A percentile compares a stretch with the other conserved stretches of the same genome.
Conservation (phyloP, 2,113 vertebrate species). For the Phylloscopus trochiloides region DNA sequence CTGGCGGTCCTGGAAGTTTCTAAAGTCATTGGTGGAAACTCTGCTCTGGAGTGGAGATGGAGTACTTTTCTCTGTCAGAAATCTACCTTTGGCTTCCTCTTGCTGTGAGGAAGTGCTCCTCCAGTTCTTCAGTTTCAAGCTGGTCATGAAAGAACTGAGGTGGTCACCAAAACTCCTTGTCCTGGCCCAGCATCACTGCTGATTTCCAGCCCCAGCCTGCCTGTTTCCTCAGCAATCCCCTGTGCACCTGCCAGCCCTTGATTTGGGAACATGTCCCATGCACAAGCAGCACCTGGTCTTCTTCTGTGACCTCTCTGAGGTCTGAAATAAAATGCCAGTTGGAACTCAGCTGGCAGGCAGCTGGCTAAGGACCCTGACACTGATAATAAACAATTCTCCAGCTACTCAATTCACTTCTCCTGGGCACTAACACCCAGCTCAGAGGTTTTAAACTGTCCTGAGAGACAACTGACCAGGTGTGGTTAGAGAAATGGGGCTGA, state of each 20-base stretch:
- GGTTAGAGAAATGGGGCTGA: not conserved
- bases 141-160: not conserved
- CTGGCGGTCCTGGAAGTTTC: not conserved
- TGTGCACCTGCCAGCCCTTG: not conserved
- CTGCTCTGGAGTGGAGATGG: not conserved
- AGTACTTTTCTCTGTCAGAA: not conserved
- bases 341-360: not conserved
- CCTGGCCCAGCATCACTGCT: not conserved
- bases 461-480: fast-evolving
- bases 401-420: not conserved
- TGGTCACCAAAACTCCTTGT: not conserved
- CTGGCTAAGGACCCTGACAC: not conserved
- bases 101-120: not conserved
- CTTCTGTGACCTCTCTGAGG: not conserved
- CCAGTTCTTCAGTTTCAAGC: not conserved
- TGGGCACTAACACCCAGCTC: not conserved
- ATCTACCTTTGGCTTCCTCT: not conserved
- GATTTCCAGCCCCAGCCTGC: not conserved
- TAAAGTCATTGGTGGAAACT: not conserved
- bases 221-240: not conserved
- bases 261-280: not conserved
- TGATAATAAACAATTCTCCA: not conserved
- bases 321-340: not conserved
- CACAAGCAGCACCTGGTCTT: not conserved
- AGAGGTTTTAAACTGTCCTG: not conserved